phyloP scores from a whole-genome alignment of 1,140 invertebrate species.

The Bombus pascuorum region DNA sequence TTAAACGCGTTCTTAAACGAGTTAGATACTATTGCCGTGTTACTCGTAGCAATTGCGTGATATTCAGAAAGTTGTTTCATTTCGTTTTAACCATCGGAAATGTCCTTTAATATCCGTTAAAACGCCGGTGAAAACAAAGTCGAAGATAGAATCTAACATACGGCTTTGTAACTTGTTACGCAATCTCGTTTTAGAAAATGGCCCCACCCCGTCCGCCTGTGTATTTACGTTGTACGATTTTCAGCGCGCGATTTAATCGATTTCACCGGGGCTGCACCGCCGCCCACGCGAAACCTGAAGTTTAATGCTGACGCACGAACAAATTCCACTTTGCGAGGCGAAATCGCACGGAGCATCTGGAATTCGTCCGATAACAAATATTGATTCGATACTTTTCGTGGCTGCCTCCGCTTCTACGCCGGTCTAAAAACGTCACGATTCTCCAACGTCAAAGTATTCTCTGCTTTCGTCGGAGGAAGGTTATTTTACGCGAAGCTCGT shows the following conservation, averaged over 20 bases:
- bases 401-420: background rate
- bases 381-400: background rate
- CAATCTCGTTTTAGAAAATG: slow-evolving; percentile 26
- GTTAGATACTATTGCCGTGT: background rate
- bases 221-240: slow-evolving; percentile 31
- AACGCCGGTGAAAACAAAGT: background rate
- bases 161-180: slow-evolving; percentile 26
- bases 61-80: background rate
- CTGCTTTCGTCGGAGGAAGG: background rate
- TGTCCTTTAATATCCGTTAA: background rate
- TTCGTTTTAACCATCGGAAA: background rate
- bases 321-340: slow-evolving; percentile 15
- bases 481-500: background rate
- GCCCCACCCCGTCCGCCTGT: background rate
- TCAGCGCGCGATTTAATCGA: slow-evolving; percentile 36
- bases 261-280: background rate
- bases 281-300: slow-evolving; percentile 8
- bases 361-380: slow-evolving; percentile 19
- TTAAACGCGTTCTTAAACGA: background rate
- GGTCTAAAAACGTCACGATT: background rate
- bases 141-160: slow-evolving; percentile 24
- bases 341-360: slow-evolving; percentile 28
- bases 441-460: background rate
- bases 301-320: slow-evolving; percentile 41
- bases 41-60: background rate